Conservation (phyloP, 35 echinoderm and acorn worm genomes). For the Holothuria glaberrima region DNA sequence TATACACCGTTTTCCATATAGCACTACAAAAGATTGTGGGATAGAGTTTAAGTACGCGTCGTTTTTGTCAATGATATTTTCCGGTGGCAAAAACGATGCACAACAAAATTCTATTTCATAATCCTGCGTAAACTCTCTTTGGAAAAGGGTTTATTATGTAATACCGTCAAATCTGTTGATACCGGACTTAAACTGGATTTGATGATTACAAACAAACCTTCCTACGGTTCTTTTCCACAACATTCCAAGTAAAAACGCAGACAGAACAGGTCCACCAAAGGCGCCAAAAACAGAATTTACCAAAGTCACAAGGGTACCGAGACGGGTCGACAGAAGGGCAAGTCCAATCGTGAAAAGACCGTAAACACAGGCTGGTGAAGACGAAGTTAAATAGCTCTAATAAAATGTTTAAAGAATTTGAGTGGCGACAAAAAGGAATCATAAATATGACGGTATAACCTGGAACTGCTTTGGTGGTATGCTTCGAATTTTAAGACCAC, state of each 20-base stretch:
- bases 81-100: no score
- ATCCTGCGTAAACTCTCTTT: no score
- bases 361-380: not conserved
- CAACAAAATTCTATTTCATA: no score
- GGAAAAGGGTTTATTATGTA: no score
- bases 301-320: slow-evolving; percentile 45
- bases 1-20: no score
- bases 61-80: no score
- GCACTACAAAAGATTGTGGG: no score
- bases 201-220: slow-evolving; percentile 36
- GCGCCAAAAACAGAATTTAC: slow-evolving; percentile 50
- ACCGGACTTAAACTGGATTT: no score
- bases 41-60: no score
- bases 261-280: slow-evolving; percentile 46
- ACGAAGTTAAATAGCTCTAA: not conserved
- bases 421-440: not conserved
- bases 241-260: slow-evolving; percentile 55
- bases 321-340: slow-evolving; percentile 19
- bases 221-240: slow-evolving; percentile 51
- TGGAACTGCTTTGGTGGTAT: not conserved
- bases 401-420: not conserved
- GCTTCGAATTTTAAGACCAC: no score
- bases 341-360: slow-evolving; percentile 40
- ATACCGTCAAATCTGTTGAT: no score
- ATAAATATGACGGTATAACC: not conserved